Evolutionary conservation across 1,140 invertebrate genomes (phyloP), one percentile per base, ranked within the genome.

Genomic region (Lepidotrigona ventralis): DNA sequence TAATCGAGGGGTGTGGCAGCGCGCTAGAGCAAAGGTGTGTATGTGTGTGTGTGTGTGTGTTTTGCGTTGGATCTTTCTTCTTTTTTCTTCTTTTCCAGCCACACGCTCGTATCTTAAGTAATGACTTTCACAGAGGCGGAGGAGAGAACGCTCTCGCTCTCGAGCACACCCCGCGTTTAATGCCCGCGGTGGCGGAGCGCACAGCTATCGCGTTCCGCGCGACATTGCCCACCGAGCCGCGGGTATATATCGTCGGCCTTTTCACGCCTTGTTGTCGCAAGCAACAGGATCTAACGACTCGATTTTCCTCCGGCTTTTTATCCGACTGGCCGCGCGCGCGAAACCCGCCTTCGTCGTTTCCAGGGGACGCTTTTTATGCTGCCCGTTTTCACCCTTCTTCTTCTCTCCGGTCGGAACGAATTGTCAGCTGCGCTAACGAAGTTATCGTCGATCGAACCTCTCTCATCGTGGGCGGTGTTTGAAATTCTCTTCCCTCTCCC

Each of bases 41-140:
- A 2, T 33, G 33, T 33, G 33, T 3, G 33, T 33, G 33, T 33
- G 33, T 33, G 33, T 33, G 2, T 33, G 33, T 86, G 71, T 79
- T 86, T 86, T 81, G 83, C 85, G 86, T 63, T 73, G 46, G 85
- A 69, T 87, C 77, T 83, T 64, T 81, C 84, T 74, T 81, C n/a
- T 46, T 46, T 46, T 46, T 46, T 8, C 8, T 46, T 46, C 8
- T 46, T 8, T 8, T 46, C 39, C 39, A 8, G 33, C 85, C 63
- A 73, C 81, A 54, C 81, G 85, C 79, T 72, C 85, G 77, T 85
- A 87, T 87, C 86, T 87, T 87, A 84, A 87, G 86, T 84, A 87
- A 87, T 81, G 80, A 81, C 80, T 75, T 39, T 63, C 53, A 64
- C 26, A 39, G n/a, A 51, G 23, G 51, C 23, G 51, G n/a, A n/a